Conservation (phyloP, 2,888 invertebrate genomes). For the Heliothis peltigera region DNA sequence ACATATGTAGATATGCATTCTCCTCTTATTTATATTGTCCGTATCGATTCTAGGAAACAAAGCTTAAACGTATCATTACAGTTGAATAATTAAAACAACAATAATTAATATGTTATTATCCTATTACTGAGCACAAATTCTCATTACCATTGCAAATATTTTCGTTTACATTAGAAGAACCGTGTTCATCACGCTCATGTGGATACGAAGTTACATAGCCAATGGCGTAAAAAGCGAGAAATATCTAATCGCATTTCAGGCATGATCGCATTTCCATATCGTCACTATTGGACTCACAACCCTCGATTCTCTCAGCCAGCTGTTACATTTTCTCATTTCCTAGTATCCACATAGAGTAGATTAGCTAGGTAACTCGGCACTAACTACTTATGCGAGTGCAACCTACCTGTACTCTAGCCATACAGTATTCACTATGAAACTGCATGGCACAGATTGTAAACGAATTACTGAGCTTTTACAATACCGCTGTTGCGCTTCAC, state of each 20-base stretch:
- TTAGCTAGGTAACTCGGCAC: slow-evolving; percentile 42
- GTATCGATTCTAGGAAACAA: not conserved
- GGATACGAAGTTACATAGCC: slow-evolving; percentile 52
- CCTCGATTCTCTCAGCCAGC: slow-evolving; percentile 66
- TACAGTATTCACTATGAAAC: slow-evolving; percentile 1
- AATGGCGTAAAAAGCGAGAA: slow-evolving; percentile 67
- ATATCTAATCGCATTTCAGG: slow-evolving; percentile 71
- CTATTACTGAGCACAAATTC: slow-evolving; percentile 1
- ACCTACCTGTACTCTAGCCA: slow-evolving; percentile 6
- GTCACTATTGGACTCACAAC: slow-evolving; percentile 72
- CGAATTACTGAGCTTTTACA: not conserved
- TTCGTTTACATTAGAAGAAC: slow-evolving; percentile 20
- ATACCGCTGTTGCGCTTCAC: slow-evolving; percentile 1
- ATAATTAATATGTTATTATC: not conserved
- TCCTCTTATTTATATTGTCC: not conserved
- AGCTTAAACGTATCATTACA: not conserved
- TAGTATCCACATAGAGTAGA: slow-evolving; percentile 58
- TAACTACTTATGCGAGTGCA: slow-evolving; percentile 34
- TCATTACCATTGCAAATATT: slow-evolving; percentile 20
- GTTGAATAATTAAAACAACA: slow-evolving; percentile 5
- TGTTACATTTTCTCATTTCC: slow-evolving; percentile 73
- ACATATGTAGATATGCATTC: not conserved
- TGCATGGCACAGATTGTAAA: slow-evolving; percentile 8
- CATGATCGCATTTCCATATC: slow-evolving; percentile 76
- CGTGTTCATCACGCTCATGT: slow-evolving; percentile 46